These are phyloP conservation scores for Psylliodes chrysocephalus DNA, from an alignment of 2,888 invertebrate species.

Conservation along the genomic window DNA sequence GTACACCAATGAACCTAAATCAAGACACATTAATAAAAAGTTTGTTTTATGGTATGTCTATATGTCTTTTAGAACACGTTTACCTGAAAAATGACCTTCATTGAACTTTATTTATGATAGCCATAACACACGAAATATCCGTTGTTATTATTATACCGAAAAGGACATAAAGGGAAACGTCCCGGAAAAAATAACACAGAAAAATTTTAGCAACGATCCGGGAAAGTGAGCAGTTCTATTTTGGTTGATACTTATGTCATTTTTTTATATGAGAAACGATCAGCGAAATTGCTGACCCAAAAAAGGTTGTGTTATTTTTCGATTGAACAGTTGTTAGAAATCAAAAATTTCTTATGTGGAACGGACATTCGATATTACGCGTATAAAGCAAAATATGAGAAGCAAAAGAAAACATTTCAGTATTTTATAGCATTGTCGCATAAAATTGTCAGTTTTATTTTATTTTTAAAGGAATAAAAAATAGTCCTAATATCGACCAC, in stretches of 20 bases:
- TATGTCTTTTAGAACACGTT: conserved; percentile 25
- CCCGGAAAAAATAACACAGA: background rate
- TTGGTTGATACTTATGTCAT: background rate
- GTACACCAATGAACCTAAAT: background rate
- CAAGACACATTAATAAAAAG: conserved; percentile 12
- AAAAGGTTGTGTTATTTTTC: background rate
- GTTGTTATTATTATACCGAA: conserved; percentile 13
- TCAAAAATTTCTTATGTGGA: background rate
- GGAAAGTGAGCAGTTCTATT: background rate
- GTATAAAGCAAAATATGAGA: too few species aligned
- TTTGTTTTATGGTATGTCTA: conserved; percentile 24
- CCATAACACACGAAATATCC: conserved; percentile 25
- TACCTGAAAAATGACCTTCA: conserved; percentile 26
- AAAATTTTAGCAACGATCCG: background rate
- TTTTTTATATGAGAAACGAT: background rate
- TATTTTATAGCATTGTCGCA: too few species aligned
- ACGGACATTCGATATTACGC: too few species aligned
- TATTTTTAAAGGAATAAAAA: too few species aligned
- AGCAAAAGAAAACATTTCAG: too few species aligned
- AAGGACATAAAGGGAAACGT: conserved; percentile 9
- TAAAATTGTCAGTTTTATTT: too few species aligned
- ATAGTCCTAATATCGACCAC: too few species aligned
- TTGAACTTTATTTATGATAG: conserved; percentile 23
- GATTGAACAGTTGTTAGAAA: background rate
- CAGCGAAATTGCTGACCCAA: background rate